Percentiles rank a stretch among this genome's conserved stretches.
Conservation (phyloP, 1,140 invertebrate species). For the Anagrus nilaparvatae region DNA sequence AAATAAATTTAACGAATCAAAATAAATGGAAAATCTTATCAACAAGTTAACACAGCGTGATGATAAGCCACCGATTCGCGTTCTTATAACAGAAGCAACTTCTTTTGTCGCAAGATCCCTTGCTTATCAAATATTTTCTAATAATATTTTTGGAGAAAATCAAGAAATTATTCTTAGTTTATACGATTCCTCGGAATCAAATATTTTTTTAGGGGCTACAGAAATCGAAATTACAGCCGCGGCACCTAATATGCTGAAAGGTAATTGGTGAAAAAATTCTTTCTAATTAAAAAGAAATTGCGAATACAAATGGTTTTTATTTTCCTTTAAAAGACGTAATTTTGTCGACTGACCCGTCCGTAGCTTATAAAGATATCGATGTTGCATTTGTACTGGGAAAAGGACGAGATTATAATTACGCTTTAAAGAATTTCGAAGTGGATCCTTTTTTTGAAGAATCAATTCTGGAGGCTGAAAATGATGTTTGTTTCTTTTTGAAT, state of each 20-base stretch:
- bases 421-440: background rate
- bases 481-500: constrained; percentile 2
- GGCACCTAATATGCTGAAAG: constrained; percentile 10
- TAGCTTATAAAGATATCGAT: constrained; percentile 15
- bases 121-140: constrained; percentile 9
- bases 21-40: background rate
- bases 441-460: constrained; percentile 16
- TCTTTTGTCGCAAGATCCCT: constrained; percentile 12
- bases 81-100: constrained; percentile 15
- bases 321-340: constrained; percentile 9
- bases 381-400: constrained; percentile 16
- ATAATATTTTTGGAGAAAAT: constrained; percentile 14
- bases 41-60: background rate
- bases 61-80: background rate
- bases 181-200: constrained; percentile 3
- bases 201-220: constrained; percentile 12
- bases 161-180: constrained; percentile 11
- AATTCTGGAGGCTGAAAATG: constrained; percentile 6
- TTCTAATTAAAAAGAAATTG: background rate
- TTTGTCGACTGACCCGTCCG: constrained; percentile 3
- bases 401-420: constrained; percentile 16
- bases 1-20: too few relatives aligned
- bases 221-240: constrained; percentile 16
- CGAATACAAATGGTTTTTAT: background rate
- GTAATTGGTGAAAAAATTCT: constrained; percentile 2